Percentiles rank a stretch among this genome's conserved stretches.
Conservation (phyloP, 2,797 vertebrate species). For the Sibirionetta formosa region DNA sequence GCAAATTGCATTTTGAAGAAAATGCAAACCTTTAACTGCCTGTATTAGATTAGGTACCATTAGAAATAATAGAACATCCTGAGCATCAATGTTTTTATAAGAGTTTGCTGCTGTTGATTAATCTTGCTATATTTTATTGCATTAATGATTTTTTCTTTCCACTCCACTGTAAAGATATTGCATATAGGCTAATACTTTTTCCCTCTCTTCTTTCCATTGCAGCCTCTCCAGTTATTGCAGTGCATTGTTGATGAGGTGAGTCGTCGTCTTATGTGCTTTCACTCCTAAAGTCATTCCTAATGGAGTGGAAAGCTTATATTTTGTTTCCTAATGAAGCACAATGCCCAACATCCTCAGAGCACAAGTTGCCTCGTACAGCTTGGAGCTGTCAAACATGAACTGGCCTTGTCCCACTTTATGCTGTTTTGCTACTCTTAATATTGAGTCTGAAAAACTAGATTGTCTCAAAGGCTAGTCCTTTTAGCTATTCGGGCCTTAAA, state of each 20-base stretch:
- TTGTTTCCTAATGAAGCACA: conserved; percentile 99
- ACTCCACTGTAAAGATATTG: conserved; percentile 98
- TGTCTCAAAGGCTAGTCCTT: conserved; percentile 23
- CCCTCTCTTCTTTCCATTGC: conserved; percentile 81
- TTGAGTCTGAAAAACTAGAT: neutral
- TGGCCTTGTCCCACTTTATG: conserved; percentile 70
- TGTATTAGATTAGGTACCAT: conserved; percentile 99
- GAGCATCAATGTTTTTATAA: conserved; percentile 97
- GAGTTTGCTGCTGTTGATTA: conserved; percentile 99
- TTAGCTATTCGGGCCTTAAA: neutral
- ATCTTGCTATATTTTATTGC: conserved; percentile 99
- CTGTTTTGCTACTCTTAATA: conserved; percentile 14
- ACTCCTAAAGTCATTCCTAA: conserved; percentile 99
- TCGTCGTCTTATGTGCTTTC: conserved; percentile 99
- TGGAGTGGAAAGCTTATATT: conserved; percentile 99
- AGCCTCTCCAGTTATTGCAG: conserved; percentile 99
- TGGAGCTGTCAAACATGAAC: conserved; percentile 75
- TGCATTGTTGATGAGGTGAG: conserved; percentile 99
- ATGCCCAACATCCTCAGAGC: conserved; percentile 92
- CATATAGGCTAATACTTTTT: conserved; percentile 94
- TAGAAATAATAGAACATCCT: conserved; percentile 99
- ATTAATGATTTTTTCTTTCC: conserved; percentile 98
- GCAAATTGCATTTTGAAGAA: conserved; percentile 99
- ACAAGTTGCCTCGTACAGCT: conserved; percentile 83
- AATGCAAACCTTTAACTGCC: conserved; percentile 99